Evolutionary conservation across 2,113 vertebrate genomes (phyloP), one percentile per base, ranked within the genome.

Genomic region (Progne subis): DNA sequence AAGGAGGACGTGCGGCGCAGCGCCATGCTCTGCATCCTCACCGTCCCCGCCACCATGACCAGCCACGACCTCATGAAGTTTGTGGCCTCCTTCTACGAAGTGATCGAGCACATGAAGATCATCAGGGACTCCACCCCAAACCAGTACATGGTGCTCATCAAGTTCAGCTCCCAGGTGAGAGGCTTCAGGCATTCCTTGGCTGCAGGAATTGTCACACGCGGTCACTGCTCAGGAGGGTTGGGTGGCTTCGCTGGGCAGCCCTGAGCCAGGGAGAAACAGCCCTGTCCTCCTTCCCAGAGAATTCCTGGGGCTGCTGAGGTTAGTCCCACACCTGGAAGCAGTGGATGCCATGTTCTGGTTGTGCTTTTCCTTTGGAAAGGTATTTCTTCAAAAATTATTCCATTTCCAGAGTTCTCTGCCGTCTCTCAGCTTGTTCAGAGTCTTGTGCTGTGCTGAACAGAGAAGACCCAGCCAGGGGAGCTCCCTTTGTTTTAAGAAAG

Each of bases 41-140:
- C 99, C 0, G 99, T 99, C 41, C 99, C 99, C 0, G 99, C 99
- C 18, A 98, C 99, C 28, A 99, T 99, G 99, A 99, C 99, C 93
- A 99, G 99, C 89, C 99, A 99, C 3, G 99, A 99, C 97, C 99
- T 99, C 92, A 99, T 99, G 99, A 99, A 99, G 98, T 99, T 99
- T n/a, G 97, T 99, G 97, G 99, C 99, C 24, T 99, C 99, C 3
- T 99, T 99, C 96, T 99, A 99, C 21, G 99, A 99, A 8, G 99
- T 99, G 41, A 99, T 99, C 26, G 99, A 99, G 97, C 99, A 99
- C 96, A 99, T 99, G 99, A 99, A 99, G 97, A 99, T 99, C 97
- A 99, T 99, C 93, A 97, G 99, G 37, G 99, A 99, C 96, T 99
- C 99, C 60, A 99, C 99, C 55, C 99, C 99, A 3, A 99, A 99